Conservation (phyloP, 2,797 vertebrate species). For the Neostethus bicornis region DNA sequence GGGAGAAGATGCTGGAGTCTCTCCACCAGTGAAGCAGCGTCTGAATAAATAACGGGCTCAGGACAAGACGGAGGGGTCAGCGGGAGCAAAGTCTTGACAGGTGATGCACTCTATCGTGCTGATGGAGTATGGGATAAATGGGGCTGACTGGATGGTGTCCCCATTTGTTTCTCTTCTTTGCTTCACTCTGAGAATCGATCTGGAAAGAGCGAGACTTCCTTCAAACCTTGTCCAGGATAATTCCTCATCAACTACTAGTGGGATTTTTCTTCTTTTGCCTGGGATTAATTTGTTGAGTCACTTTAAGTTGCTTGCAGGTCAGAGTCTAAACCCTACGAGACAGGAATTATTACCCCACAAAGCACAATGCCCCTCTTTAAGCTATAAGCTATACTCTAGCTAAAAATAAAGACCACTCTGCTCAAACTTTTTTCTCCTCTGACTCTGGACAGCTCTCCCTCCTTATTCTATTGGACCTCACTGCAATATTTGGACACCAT, state of each 20-base stretch:
- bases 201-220: constrained; percentile 31
- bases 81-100: constrained; percentile 45
- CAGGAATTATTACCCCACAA: too few species aligned
- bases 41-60: constrained; percentile 44
- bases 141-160: constrained; percentile 28
- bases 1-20: constrained; percentile 43
- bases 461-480: too few species aligned
- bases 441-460: too few species aligned
- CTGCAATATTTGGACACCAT: too few species aligned
- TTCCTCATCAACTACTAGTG: constrained; percentile 29
- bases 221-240: constrained; percentile 30
- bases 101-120: constrained; percentile 59
- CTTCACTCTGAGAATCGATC: constrained; percentile 50
- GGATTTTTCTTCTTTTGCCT: constrained; percentile 14
- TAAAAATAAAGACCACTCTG: too few species aligned
- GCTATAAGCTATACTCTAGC: not conserved
- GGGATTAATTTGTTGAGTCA: not conserved
- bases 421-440: too few species aligned
- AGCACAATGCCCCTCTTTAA: not conserved
- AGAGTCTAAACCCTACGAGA: too few species aligned
- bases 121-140: constrained; percentile 48
- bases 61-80: constrained; percentile 36
- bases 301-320: not conserved
- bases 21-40: constrained; percentile 35
- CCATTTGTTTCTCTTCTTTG: constrained; percentile 31